Conservation (phyloP, 2,113 vertebrate species). For the Trematomus loennbergii region DNA sequence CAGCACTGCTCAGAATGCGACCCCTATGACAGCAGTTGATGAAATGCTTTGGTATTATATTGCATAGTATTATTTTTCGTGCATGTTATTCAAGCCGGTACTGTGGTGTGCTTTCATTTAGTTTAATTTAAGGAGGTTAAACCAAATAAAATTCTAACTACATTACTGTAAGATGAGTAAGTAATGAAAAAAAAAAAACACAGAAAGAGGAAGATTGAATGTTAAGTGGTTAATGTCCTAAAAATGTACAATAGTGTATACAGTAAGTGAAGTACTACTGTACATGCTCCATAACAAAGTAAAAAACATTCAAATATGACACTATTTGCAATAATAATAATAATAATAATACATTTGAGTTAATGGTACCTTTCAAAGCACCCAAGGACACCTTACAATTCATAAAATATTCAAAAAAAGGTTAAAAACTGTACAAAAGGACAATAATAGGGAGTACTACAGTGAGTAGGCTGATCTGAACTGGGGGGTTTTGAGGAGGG, state of each 20-base stretch:
- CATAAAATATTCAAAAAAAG: too few relatives aligned
- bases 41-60: background rate
- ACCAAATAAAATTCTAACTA: background rate
- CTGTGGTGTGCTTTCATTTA: background rate
- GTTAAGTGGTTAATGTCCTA: background rate
- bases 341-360: too few relatives aligned
- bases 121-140: background rate
- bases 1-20: constrained; percentile 6
- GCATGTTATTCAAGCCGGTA: background rate
- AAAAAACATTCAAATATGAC: background rate
- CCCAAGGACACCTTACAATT: too few relatives aligned
- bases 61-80: background rate
- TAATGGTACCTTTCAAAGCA: too few relatives aligned
- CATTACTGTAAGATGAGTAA: background rate
- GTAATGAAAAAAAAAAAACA: background rate
- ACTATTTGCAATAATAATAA: too few relatives aligned
- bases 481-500: too few relatives aligned
- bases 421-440: too few relatives aligned
- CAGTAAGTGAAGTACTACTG: too few relatives aligned
- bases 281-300: background rate
- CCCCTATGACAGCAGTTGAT: constrained; percentile 9
- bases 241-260: too few relatives aligned
- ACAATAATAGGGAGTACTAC: too few relatives aligned
- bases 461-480: too few relatives aligned
- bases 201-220: background rate